Percentiles rank a stretch among this genome's conserved stretches.
Conservation (phyloP, 2,888 invertebrate species). For the Lithophane leautieri region DNA sequence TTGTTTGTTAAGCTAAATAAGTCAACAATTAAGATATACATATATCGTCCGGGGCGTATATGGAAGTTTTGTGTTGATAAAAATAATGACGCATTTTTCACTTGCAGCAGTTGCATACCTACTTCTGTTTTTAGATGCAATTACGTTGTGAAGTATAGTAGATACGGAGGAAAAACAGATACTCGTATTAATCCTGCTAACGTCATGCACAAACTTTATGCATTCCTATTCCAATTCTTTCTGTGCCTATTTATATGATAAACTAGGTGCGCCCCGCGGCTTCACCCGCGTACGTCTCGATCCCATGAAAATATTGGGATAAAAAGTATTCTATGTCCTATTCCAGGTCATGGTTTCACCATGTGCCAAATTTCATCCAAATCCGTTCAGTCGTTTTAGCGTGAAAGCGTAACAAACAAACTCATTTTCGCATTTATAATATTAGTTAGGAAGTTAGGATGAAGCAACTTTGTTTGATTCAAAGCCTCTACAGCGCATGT, state of each 20-base stretch:
- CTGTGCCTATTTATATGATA: background rate
- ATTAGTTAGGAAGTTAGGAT: too few relatives aligned
- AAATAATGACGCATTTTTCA: conserved; percentile 57
- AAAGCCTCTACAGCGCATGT: conserved; percentile 3
- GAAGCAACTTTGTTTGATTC: background rate
- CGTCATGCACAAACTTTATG: background rate
- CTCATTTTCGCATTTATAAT: too few relatives aligned
- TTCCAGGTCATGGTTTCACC: too few relatives aligned
- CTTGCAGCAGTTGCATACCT: conserved; percentile 17
- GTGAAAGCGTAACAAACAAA: too few relatives aligned
- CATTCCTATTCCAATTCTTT: background rate
- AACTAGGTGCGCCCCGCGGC: background rate
- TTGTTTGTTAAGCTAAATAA: conserved; percentile 62
- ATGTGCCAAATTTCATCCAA: too few relatives aligned
- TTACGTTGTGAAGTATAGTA: conserved; percentile 25
- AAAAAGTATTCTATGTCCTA: too few relatives aligned
- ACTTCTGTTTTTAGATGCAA: conserved; percentile 24
- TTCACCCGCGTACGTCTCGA: too few relatives aligned
- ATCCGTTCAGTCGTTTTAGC: too few relatives aligned
- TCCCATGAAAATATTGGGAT: too few relatives aligned
- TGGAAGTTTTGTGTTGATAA: conserved; percentile 60
- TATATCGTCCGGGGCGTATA: conserved; percentile 47
- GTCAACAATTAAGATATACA: conserved; percentile 67
- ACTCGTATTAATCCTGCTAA: background rate
- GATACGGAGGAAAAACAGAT: background rate